Conservation (phyloP, 2,888 invertebrate species). For the Habroteleia sp. region DNA sequence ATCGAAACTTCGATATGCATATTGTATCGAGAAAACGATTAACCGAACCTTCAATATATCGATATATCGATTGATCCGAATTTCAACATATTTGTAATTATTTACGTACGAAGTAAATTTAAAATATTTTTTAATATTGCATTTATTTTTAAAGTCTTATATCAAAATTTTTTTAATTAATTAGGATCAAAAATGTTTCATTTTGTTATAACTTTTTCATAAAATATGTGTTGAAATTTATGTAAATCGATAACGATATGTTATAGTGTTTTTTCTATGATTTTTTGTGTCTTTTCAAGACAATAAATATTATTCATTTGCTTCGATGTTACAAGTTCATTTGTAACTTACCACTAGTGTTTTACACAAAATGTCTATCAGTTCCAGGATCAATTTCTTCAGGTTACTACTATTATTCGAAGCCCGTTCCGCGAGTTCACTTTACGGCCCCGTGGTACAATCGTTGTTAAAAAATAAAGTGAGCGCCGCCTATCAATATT, state of each 20-base stretch:
- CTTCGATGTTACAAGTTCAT: slow-evolving; percentile 16
- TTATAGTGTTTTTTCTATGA: too few species aligned
- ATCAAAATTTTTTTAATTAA: too few species aligned
- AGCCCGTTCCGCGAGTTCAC: slow-evolving; percentile 80
- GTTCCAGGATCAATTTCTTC: slow-evolving; percentile 75
- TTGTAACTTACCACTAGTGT: slow-evolving; percentile 13
- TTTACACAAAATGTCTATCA: slow-evolving; percentile 43
- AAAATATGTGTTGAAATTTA: too few species aligned
- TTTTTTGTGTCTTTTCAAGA: too few species aligned
- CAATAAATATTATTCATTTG: slow-evolving; percentile 34
- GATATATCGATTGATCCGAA: too few species aligned
- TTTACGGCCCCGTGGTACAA: slow-evolving; percentile 81
- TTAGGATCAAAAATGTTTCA: too few species aligned
- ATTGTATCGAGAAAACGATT: background rate
- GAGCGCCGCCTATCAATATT: slow-evolving; percentile 71
- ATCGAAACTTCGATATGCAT: slow-evolving; percentile 1
- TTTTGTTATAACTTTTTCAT: too few species aligned
- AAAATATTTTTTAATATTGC: too few species aligned
- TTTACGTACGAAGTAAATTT: too few species aligned
- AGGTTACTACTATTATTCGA: slow-evolving; percentile 80
- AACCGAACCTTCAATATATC: slow-evolving; percentile 3
- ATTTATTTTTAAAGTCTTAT: too few species aligned
- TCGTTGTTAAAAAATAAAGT: slow-evolving; percentile 77
- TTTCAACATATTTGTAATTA: too few species aligned
- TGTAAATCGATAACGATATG: too few species aligned